Conservation (phyloP, 1,140 invertebrate species). For the Bombus terrestris region DNA sequence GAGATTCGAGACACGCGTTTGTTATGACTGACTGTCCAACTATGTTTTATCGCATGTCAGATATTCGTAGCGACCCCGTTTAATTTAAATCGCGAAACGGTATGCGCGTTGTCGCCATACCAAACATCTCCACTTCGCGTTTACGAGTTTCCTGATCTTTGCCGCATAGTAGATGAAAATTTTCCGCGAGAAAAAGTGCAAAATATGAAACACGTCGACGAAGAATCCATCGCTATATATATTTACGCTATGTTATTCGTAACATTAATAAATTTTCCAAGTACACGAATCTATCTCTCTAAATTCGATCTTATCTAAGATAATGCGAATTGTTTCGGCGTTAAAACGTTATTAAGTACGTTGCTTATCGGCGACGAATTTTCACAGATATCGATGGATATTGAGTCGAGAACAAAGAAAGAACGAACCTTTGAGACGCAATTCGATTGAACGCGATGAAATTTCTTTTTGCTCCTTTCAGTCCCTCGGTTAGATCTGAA, state of each 20-base stretch:
- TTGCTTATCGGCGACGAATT: not conserved
- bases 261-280: not conserved
- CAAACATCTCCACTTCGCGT: not conserved
- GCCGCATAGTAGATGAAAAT: not conserved
- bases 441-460: not conserved
- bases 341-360: slow-evolving; percentile 14
- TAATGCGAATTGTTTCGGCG: not conserved
- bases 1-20: slow-evolving; percentile 27
- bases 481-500: slow-evolving; percentile 1
- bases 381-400: slow-evolving; percentile 6
- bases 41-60: slow-evolving; percentile 11
- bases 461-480: slow-evolving; percentile 24
- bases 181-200: not conserved
- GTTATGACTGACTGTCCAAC: slow-evolving; percentile 28
- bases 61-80: not conserved
- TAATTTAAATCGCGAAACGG: slow-evolving; percentile 20
- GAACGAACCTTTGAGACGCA: not conserved
- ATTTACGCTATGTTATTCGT: not conserved
- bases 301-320: not conserved
- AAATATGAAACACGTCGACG: not conserved
- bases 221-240: not conserved
- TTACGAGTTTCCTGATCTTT: not conserved
- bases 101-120: slow-evolving; percentile 8
- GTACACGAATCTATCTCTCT: no score
- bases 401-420: slow-evolving; percentile 8